Conservation (phyloP, 2,797 vertebrate genomes). For the Sebastes glaucus region DNA sequence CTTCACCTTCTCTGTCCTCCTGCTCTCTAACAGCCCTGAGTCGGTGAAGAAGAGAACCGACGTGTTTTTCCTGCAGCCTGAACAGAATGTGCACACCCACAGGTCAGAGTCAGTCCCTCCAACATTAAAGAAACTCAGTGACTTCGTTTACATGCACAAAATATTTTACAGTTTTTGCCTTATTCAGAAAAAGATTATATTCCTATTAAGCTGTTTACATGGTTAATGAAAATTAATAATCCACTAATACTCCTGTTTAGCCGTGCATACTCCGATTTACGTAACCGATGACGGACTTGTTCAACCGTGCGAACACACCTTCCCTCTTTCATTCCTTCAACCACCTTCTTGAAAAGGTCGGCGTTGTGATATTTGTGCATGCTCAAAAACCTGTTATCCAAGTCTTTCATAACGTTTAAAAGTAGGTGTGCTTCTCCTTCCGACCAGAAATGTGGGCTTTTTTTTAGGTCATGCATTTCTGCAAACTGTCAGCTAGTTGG, state of each 20-base stretch:
- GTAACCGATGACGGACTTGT: background rate
- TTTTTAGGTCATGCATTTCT: no score
- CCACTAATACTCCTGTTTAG: background rate
- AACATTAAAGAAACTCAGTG: background rate
- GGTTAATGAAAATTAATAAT: background rate
- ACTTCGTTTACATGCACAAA: no score
- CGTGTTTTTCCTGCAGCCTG: conserved; percentile 94
- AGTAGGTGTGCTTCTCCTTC: no score
- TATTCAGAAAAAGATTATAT: background rate
- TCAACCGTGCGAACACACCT: background rate
- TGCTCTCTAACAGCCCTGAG: conserved; percentile 84
- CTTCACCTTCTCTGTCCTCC: background rate
- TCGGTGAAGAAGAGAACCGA: conserved; percentile 89
- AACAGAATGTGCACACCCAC: conserved; percentile 77
- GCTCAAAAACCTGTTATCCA: accelerated
- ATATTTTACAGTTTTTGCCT: background rate
- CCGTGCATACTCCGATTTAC: background rate
- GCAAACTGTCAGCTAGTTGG: no score
- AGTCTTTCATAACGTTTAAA: no score
- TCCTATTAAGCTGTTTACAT: background rate
- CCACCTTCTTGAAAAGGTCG: background rate
- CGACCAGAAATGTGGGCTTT: no score
- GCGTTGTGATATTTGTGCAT: no score
- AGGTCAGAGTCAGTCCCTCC: conserved; percentile 55
- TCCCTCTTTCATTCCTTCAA: background rate